phyloP scores from a whole-genome alignment of 2,888 invertebrate species.

The Pseudanteris insignis region DNA sequence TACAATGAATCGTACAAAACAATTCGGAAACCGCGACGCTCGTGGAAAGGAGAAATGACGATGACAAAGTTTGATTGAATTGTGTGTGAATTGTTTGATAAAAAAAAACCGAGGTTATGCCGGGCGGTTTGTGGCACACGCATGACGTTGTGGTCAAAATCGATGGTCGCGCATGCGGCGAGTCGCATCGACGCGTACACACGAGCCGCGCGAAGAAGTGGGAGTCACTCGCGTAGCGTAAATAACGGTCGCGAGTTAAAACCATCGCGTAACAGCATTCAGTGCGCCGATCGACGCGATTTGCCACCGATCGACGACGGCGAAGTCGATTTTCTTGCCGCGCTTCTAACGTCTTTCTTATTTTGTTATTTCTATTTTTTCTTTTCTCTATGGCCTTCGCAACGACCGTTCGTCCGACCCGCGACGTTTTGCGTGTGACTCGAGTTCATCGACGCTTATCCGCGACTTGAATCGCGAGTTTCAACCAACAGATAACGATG shows the following conservation, averaged over 20 bases:
- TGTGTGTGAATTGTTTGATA: too few species aligned
- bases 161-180: constrained; percentile 65
- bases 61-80: too few species aligned
- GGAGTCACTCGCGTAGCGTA: constrained; percentile 16
- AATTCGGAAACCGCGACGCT: too few species aligned
- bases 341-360: constrained; percentile 16
- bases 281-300: constrained; percentile 56
- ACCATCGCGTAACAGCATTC: constrained; percentile 54
- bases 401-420: background rate
- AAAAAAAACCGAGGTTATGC: too few species aligned
- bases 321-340: constrained; percentile 45
- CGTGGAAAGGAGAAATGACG: too few species aligned
- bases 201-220: constrained; percentile 23
- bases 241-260: too few species aligned
- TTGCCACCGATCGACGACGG: constrained; percentile 50
- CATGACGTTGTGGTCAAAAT: constrained; percentile 59
- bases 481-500: background rate
- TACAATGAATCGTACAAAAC: too few species aligned
- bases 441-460: too few species aligned
- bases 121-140: too few species aligned
- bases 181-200: constrained; percentile 20
- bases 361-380: too few species aligned
- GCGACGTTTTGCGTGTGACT: too few species aligned
- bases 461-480: background rate
- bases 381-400: constrained; percentile 18